phyloP scores from a whole-genome alignment of 2,888 invertebrate species.

The Biston stratarius region DNA sequence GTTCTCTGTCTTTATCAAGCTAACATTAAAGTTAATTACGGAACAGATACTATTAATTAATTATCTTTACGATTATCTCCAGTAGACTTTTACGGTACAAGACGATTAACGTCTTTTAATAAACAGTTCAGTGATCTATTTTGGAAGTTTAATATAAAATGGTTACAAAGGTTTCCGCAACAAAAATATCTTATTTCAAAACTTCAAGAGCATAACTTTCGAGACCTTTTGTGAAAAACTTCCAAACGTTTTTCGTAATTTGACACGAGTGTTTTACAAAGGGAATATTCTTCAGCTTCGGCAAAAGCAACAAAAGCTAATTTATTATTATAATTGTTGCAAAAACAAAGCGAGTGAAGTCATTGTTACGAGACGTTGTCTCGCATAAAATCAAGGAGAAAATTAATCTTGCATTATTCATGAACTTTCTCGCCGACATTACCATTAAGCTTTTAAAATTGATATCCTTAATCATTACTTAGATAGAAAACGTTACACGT shows the following conservation, averaged over 20 bases:
- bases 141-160: too few relatives aligned
- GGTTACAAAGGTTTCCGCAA: not conserved
- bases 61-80: too few relatives aligned
- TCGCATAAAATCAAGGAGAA: conserved; percentile 28
- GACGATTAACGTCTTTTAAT: too few relatives aligned
- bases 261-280: not conserved
- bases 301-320: not conserved
- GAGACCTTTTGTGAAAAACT: not conserved
- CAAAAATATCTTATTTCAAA: not conserved
- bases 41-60: too few relatives aligned
- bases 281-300: not conserved
- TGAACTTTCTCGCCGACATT: conserved; percentile 4
- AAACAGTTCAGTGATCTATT: too few relatives aligned
- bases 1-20: too few relatives aligned
- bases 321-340: conserved; percentile 4
- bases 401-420: not conserved
- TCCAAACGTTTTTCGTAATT: not conserved
- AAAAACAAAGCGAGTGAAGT: conserved; percentile 5
- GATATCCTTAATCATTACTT: not conserved
- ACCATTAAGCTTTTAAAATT: not conserved
- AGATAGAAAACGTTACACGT: not conserved
- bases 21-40: too few relatives aligned
- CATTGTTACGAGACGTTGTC: conserved; percentile 13
- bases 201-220: not conserved
- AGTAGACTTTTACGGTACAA: too few relatives aligned